A percentile compares a stretch with the other conserved stretches of the same genome.
These are phyloP conservation scores for Trachymyrmex cornetzi DNA, from an alignment of 1,140 invertebrate species.

Conservation along the genomic window DNA sequence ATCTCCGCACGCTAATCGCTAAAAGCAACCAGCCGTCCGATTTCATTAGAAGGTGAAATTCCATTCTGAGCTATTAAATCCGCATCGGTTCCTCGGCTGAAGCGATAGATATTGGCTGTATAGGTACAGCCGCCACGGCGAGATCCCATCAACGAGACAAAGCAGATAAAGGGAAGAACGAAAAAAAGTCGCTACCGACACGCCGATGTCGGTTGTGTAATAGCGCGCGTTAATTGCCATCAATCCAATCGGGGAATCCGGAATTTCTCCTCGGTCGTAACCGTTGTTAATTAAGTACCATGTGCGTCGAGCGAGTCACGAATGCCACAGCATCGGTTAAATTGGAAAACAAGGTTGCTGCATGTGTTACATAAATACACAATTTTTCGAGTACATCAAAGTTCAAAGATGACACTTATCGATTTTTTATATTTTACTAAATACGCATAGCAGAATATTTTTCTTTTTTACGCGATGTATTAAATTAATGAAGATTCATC, in stretches of 20 bases:
- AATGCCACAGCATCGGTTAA: background rate
- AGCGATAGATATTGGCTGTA: conserved; percentile 29
- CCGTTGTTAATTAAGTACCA: conserved; percentile 59
- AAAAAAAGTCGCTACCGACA: conserved; percentile 43
- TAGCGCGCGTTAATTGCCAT: conserved; percentile 59
- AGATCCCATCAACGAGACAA: conserved; percentile 41
- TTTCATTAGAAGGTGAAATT: conserved; percentile 49
- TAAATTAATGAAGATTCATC: conserved; percentile 16
- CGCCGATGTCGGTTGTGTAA: conserved; percentile 52
- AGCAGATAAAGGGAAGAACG: background rate
- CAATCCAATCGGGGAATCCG: conserved; percentile 53
- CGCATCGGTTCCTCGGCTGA: conserved; percentile 8
- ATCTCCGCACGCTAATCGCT: conserved; percentile 48
- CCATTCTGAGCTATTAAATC: conserved; percentile 52
- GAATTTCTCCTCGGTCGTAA: conserved; percentile 55
- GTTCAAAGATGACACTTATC: background rate
- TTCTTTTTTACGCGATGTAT: background rate
- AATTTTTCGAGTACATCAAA: conserved; percentile 7
- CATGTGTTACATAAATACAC: background rate
- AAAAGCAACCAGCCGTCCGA: conserved; percentile 3
- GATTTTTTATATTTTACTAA: background rate
- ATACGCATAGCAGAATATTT: too few relatives aligned
- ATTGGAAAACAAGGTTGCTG: conserved; percentile 37
- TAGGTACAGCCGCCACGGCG: background rate
- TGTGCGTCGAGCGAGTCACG: conserved; percentile 26